Percentiles rank a stretch among this genome's conserved stretches.
These are phyloP conservation scores for Creontiades dilutus DNA, from an alignment of 2,888 invertebrate species.

Conservation along the genomic window DNA sequence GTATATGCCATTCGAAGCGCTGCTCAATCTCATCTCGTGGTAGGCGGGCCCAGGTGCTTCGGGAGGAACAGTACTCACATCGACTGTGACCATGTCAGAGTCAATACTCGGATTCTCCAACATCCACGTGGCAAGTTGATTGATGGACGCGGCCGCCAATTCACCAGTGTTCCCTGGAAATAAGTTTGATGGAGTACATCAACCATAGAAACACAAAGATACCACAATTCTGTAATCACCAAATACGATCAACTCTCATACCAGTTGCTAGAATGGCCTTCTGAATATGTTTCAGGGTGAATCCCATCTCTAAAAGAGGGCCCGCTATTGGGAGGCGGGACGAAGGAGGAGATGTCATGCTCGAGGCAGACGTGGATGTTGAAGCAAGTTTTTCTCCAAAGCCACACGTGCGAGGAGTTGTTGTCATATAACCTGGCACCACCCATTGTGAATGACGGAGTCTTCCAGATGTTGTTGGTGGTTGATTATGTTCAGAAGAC, in stretches of 20 bases:
- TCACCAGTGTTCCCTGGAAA: conserved; percentile 78
- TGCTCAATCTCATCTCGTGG: conserved; percentile 62
- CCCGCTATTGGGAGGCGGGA: conserved; percentile 79
- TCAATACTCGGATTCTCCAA: conserved; percentile 82
- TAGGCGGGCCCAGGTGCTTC: conserved; percentile 42
- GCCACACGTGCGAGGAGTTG: conserved; percentile 40
- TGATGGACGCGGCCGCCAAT: conserved; percentile 78
- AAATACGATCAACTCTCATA: conserved; percentile 74
- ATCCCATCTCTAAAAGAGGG: conserved; percentile 84
- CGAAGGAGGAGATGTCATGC: conserved; percentile 74
- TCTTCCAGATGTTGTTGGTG: conserved; percentile 55
- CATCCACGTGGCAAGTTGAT: conserved; percentile 84
- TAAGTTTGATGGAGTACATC: not conserved
- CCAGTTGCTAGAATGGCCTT: conserved; percentile 81
- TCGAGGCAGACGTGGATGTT: conserved; percentile 58
- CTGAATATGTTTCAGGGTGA: conserved; percentile 81
- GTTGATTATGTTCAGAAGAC: conserved; percentile 66
- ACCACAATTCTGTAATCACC: not conserved
- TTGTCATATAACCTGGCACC: conserved; percentile 64
- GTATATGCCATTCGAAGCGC: conserved; percentile 60
- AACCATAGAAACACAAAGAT: not conserved
- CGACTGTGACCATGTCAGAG: conserved; percentile 74
- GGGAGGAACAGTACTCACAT: conserved; percentile 51
- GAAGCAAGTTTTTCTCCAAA: conserved; percentile 66
- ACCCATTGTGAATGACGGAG: conserved; percentile 44